These are phyloP conservation scores for Corydoras maculifer DNA, from an alignment of 2,113 vertebrate genomes.

Conservation along the genomic window DNA sequence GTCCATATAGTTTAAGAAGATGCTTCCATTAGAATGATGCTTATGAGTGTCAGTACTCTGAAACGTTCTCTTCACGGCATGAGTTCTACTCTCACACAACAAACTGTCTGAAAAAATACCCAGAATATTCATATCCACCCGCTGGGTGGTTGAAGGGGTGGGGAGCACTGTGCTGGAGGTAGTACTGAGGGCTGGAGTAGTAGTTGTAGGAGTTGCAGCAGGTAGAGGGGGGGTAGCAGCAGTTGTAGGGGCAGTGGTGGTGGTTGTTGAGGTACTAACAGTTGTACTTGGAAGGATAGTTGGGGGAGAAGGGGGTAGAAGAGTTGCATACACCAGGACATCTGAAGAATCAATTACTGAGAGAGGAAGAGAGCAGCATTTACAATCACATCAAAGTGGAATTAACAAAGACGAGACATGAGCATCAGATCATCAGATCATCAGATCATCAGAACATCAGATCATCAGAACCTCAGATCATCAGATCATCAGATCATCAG, in stretches of 20 bases:
- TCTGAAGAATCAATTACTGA: slow-evolving; percentile 63
- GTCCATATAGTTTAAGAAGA: no score
- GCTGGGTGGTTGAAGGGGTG: slow-evolving; percentile 61
- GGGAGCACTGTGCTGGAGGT: slow-evolving; percentile 48
- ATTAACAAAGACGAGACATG: slow-evolving; percentile 17
- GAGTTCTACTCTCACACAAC: slow-evolving; percentile 14
- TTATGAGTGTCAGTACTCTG: slow-evolving; percentile 12
- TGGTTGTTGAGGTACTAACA: slow-evolving; percentile 49
- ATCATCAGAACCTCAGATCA: neutral
- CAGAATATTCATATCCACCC: slow-evolving; percentile 53
- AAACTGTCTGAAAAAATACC: slow-evolving; percentile 55
- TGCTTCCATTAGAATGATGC: slow-evolving; percentile 8
- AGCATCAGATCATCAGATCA: slow-evolving; percentile 27
- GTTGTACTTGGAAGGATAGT: slow-evolving; percentile 54
- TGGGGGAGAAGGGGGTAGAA: slow-evolving; percentile 54
- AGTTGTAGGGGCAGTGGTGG: slow-evolving; percentile 41
- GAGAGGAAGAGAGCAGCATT: slow-evolving; percentile 60
- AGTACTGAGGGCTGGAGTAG: slow-evolving; percentile 47
- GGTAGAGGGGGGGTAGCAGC: slow-evolving; percentile 38
- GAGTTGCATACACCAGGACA: slow-evolving; percentile 55
- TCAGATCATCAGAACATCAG: neutral
- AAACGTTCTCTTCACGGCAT: neutral
- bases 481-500: no score
- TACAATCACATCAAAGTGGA: slow-evolving; percentile 45
- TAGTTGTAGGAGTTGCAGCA: slow-evolving; percentile 41